Evolutionary conservation across 2,113 vertebrate genomes (phyloP).

Genomic region (Cathartes aura): DNA sequence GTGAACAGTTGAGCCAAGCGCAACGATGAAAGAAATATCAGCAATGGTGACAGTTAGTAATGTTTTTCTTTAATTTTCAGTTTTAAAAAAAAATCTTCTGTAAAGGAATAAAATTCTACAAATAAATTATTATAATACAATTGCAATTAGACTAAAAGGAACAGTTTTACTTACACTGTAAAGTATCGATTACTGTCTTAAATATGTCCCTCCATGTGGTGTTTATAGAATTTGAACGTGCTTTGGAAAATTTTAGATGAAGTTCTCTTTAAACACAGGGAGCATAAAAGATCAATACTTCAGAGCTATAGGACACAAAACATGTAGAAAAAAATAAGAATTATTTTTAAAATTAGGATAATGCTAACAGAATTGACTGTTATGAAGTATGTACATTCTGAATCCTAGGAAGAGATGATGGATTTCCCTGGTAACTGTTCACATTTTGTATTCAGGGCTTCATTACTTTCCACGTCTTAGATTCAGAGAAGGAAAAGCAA

Average conservation of each 20-base stretch:
- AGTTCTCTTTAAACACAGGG: conserved; percentile 10
- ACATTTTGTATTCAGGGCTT: not conserved
- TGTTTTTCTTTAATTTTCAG: conserved; percentile 37
- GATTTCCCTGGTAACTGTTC: conserved; percentile 2
- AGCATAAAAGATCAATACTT: conserved; percentile 13
- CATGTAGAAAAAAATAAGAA: not conserved
- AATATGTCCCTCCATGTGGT: not conserved
- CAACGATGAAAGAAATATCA: not conserved
- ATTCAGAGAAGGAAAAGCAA: not conserved
- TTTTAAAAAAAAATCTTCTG: not conserved
- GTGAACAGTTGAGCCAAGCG: not conserved
- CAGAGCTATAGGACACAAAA: not conserved
- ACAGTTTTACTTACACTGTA: not conserved
- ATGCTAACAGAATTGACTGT: not conserved
- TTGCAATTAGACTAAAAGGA: not conserved
- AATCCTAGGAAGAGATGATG: not conserved
- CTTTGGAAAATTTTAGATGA: conserved; percentile 20
- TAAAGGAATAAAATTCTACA: conserved; percentile 26
- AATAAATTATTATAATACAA: not conserved
- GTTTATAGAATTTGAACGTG: not conserved
- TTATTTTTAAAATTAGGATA: conserved; percentile 1
- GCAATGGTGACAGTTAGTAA: conserved; percentile 33
- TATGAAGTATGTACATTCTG: not conserved
- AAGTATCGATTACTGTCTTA: not conserved
- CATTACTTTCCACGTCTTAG: not conserved